Evolutionary conservation across 2,888 invertebrate genomes (phyloP).

Genomic region (Heliconius erato): DNA sequence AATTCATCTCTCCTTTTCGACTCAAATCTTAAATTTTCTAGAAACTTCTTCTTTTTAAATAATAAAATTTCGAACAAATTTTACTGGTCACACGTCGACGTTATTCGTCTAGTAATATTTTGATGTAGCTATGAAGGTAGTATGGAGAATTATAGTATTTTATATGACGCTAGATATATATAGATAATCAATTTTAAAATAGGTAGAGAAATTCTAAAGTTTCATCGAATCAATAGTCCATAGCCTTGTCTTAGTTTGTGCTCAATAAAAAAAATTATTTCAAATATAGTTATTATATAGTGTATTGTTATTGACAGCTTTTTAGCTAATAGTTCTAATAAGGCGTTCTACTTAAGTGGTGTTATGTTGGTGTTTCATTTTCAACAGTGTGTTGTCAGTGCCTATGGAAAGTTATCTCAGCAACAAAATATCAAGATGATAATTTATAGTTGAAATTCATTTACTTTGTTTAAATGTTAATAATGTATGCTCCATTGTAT

Average conservation of each 20-base stretch:
- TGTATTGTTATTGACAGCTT: slow-evolving; percentile 38
- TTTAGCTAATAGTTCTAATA: slow-evolving; percentile 34
- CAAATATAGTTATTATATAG: slow-evolving; percentile 32
- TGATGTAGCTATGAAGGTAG: slow-evolving; percentile 31
- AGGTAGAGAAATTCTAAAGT: slow-evolving; percentile 33
- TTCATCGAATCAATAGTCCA: slow-evolving; percentile 36
- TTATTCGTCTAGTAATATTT: slow-evolving; percentile 29
- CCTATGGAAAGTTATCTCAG: not conserved
- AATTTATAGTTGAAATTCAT: slow-evolving; percentile 3
- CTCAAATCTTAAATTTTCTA: slow-evolving; percentile 16
- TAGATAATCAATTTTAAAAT: slow-evolving; percentile 37
- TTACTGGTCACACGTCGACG: slow-evolving; percentile 37
- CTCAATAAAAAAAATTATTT: slow-evolving; percentile 31
- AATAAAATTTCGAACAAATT: slow-evolving; percentile 28
- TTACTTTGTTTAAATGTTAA: slow-evolving; percentile 15
- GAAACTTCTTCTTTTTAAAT: slow-evolving; percentile 7
- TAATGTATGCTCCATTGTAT: not conserved
- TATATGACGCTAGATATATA: slow-evolving; percentile 46
- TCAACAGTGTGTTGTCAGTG: slow-evolving; percentile 22
- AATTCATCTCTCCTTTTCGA: slow-evolving; percentile 2
- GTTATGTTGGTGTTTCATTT: slow-evolving; percentile 29
- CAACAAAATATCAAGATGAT: not conserved
- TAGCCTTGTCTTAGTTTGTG: slow-evolving; percentile 31
- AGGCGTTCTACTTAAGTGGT: slow-evolving; percentile 44
- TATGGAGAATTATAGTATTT: slow-evolving; percentile 42